phyloP scores from a whole-genome alignment of 2,888 invertebrate species.

The Stenichneumon culpator region DNA sequence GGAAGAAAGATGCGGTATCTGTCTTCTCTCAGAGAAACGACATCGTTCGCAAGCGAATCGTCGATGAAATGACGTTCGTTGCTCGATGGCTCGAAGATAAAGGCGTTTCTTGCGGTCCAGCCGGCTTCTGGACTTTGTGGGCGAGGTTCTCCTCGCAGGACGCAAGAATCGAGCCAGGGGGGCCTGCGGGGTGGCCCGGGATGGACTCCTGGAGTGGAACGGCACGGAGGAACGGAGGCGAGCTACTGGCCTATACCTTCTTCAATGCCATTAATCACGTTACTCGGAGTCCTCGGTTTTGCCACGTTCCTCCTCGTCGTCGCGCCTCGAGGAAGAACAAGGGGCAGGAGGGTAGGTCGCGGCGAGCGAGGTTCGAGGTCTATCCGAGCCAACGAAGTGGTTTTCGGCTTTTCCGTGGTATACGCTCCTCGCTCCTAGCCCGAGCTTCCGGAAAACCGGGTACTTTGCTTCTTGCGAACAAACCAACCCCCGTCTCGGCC shows the following conservation, averaged over 20 bases:
- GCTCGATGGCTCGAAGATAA: conserved; percentile 71
- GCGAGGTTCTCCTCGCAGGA: conserved; percentile 50
- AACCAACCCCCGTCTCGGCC: conserved; percentile 34
- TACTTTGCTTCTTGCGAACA: conserved; percentile 70
- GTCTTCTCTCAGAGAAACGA: conserved; percentile 45
- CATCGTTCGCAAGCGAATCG: conserved; percentile 46
- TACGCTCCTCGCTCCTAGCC: conserved; percentile 39
- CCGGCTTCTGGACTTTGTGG: conserved; percentile 44
- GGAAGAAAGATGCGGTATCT: conserved; percentile 30
- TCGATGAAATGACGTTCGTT: conserved; percentile 70
- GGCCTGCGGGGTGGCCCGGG: conserved; percentile 29
- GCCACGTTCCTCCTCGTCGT: conserved; percentile 63
- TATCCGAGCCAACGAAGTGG: conserved; percentile 62
- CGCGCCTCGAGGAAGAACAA: conserved; percentile 60
- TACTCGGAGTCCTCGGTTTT: conserved; percentile 78
- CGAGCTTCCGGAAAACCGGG: conserved; percentile 65
- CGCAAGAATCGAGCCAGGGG: conserved; percentile 39
- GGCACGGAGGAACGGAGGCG: conserved; percentile 37
- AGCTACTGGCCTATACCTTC: conserved; percentile 46
- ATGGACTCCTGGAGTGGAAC: conserved; percentile 43
- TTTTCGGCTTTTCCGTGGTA: conserved; percentile 65
- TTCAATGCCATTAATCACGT: conserved; percentile 81
- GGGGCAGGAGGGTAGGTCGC: conserved; percentile 41
- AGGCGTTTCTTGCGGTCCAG: conserved; percentile 71
- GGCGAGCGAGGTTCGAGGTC: conserved; percentile 52